Evolutionary conservation across 2,888 invertebrate species (phyloP).

Genomic region (Trachelus stipa): DNA sequence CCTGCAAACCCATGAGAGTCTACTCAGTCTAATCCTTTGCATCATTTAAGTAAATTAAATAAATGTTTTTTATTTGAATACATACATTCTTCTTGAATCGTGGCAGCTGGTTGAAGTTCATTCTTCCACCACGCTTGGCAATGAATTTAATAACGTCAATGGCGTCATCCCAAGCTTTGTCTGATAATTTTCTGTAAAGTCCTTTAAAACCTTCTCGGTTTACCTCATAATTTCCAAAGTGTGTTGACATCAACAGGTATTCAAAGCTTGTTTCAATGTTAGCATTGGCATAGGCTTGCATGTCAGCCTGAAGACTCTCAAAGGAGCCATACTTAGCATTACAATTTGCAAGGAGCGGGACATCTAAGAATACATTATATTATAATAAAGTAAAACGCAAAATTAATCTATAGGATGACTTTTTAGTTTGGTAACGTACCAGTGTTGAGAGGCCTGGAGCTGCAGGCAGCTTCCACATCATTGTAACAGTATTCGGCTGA

Average conservation of each 20-base stretch:
- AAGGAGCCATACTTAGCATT: constrained; percentile 76
- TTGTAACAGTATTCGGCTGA: constrained; percentile 74
- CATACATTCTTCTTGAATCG: constrained; percentile 49
- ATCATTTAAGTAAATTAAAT: not conserved
- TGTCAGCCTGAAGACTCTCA: constrained; percentile 67
- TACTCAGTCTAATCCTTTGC: not conserved
- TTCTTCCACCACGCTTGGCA: constrained; percentile 76
- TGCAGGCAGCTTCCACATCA: constrained; percentile 71
- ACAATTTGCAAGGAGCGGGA: constrained; percentile 66
- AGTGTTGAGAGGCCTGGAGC: constrained; percentile 66
- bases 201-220: constrained; percentile 82
- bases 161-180: constrained; percentile 79
- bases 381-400: not conserved
- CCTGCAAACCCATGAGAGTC: not conserved
- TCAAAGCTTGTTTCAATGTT: constrained; percentile 81
- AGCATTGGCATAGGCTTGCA: constrained; percentile 72
- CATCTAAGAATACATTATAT: constrained; percentile 36
- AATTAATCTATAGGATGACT: not conserved
- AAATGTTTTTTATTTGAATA: constrained; percentile 9
- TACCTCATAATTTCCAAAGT: constrained; percentile 81
- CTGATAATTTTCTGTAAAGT: constrained; percentile 79
- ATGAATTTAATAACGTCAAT: constrained; percentile 84
- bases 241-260: constrained; percentile 79
- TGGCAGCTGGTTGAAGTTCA: constrained; percentile 68
- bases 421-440: constrained; percentile 48